Percentiles rank a stretch among this genome's conserved stretches.
phyloP scores from a whole-genome alignment of 2,797 vertebrate species.

The Rhinella marina region DNA sequence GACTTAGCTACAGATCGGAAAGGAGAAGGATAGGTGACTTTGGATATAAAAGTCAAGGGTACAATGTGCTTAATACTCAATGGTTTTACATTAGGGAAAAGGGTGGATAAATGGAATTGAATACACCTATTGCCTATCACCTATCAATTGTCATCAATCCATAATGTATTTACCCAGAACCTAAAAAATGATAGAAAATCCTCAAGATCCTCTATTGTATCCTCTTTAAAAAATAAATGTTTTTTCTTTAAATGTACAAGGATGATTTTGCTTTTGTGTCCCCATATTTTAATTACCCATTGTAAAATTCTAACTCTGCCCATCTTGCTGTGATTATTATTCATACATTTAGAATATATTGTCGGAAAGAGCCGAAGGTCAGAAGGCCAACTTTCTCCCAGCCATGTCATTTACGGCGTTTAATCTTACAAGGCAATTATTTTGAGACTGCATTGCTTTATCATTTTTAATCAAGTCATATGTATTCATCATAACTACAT shows the following conservation, averaged over 20 bases:
- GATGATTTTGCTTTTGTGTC: slow-evolving; percentile 16
- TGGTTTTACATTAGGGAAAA: slow-evolving; percentile 34
- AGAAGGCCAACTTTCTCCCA: slow-evolving; percentile 68
- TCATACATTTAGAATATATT: slow-evolving; percentile 57
- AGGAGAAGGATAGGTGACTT: slow-evolving; percentile 56
- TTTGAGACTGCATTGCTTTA: slow-evolving; percentile 65
- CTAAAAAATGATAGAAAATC: not conserved
- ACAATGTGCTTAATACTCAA: slow-evolving; percentile 44
- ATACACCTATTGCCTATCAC: not conserved
- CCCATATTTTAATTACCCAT: slow-evolving; percentile 44
- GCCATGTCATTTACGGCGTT: slow-evolving; percentile 67
- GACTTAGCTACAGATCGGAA: slow-evolving; percentile 42
- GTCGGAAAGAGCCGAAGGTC: slow-evolving; percentile 66
- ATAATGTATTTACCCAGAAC: not conserved
- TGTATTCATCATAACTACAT: slow-evolving; percentile 71
- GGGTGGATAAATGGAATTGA: slow-evolving; percentile 26
- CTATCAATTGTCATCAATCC: not conserved
- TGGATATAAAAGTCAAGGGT: slow-evolving; percentile 49
- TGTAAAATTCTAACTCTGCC: slow-evolving; percentile 33
- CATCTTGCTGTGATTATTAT: slow-evolving; percentile 48
- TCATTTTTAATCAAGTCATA: slow-evolving; percentile 73
- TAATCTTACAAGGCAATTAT: slow-evolving; percentile 69
- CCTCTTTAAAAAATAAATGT: not conserved
- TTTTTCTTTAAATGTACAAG: slow-evolving; percentile 24
- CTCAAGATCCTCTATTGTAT: not conserved